Conservation (phyloP, 2,113 vertebrate genomes). For the Bos indicus region DNA sequence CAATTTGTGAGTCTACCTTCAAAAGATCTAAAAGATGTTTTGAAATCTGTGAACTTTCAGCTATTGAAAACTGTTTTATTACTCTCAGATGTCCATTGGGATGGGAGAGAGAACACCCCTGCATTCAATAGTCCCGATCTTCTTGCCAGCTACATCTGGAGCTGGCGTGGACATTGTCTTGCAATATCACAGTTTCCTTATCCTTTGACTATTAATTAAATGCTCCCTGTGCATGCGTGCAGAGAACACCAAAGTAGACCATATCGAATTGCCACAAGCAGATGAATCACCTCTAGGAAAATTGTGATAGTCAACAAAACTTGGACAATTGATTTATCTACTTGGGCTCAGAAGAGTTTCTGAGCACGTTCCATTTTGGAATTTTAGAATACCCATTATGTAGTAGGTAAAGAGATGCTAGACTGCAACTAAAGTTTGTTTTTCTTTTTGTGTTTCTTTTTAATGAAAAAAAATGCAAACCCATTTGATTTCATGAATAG, state of each 20-base stretch:
- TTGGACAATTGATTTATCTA: neutral
- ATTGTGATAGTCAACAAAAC: neutral
- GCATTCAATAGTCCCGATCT: neutral
- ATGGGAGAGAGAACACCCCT: neutral
- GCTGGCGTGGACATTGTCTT: neutral
- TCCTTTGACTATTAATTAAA: neutral
- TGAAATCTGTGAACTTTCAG: constrained; percentile 31
- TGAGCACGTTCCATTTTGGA: neutral
- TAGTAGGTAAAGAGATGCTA: neutral
- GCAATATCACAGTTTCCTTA: neutral
- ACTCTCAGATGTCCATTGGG: constrained; percentile 23
- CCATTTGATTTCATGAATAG: neutral
- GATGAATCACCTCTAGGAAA: neutral
- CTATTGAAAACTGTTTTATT: constrained; percentile 16
- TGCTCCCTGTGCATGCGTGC: neutral
- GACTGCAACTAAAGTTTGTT: neutral
- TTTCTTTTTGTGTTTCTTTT: neutral
- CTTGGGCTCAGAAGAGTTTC: neutral
- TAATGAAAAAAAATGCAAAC: neutral
- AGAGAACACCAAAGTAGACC: neutral
- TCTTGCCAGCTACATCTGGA: neutral
- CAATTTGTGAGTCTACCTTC: constrained; percentile 16
- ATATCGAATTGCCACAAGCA: neutral
- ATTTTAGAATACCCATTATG: neutral
- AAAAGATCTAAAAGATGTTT: constrained; percentile 15